phyloP scores from a whole-genome alignment of 2,888 invertebrate genomes.

The Vesta saturnalis region DNA sequence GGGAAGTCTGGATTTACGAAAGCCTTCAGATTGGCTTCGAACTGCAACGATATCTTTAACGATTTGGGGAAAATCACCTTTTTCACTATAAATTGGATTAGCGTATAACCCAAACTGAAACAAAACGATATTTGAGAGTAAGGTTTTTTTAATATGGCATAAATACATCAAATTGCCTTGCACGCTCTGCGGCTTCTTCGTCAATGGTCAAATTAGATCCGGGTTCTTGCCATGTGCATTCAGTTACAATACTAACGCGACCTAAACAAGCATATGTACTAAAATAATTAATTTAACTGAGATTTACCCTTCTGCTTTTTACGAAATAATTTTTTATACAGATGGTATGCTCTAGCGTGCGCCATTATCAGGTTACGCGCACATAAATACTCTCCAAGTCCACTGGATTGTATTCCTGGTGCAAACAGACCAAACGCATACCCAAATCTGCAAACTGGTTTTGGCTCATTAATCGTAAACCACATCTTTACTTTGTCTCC shows the following conservation, averaged over 20 bases:
- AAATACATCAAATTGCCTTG: not conserved
- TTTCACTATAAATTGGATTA: constrained; percentile 65
- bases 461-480: constrained; percentile 65
- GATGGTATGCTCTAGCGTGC: constrained; percentile 61
- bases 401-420: constrained; percentile 62
- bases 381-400: constrained; percentile 68
- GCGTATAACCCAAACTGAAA: constrained; percentile 64
- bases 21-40: constrained; percentile 66
- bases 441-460: constrained; percentile 46
- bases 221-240: not conserved
- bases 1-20: constrained; percentile 67
- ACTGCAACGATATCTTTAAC: constrained; percentile 66
- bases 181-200: not conserved
- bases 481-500: constrained; percentile 56
- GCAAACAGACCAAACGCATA: constrained; percentile 54
- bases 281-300: not conserved
- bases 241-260: not conserved
- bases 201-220: not conserved
- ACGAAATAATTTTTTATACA: constrained; percentile 51
- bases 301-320: not conserved
- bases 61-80: constrained; percentile 69
- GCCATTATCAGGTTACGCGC: constrained; percentile 62
- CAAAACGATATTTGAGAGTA: constrained; percentile 40
- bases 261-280: not conserved
- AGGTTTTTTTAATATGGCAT: constrained; percentile 17